These are phyloP conservation scores for Ectemnius cavifrons DNA, from an alignment of 2,888 invertebrate genomes.

Conservation along the genomic window DNA sequence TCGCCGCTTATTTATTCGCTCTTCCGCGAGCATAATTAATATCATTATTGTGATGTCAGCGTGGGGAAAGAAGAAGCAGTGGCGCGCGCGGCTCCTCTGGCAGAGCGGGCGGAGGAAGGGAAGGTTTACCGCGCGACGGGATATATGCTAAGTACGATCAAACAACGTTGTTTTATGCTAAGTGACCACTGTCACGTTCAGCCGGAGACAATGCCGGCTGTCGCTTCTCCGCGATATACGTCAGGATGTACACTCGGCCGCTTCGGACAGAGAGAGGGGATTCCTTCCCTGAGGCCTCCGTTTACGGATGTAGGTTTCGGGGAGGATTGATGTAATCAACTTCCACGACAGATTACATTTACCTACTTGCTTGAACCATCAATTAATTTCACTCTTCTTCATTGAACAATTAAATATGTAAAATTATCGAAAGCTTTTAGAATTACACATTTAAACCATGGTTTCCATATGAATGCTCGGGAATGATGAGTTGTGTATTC, in stretches of 20 bases:
- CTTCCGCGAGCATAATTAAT: slow-evolving; percentile 57
- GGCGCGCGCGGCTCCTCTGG: slow-evolving; percentile 39
- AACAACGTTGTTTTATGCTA: slow-evolving; percentile 65
- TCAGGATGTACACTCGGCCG: slow-evolving; percentile 49
- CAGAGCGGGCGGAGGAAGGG: slow-evolving; percentile 9
- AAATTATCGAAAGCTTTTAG: no score
- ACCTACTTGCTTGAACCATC: no score
- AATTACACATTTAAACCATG: no score
- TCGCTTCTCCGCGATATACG: slow-evolving; percentile 48
- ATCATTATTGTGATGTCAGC: slow-evolving; percentile 65
- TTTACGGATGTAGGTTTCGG: no score
- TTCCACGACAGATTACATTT: no score
- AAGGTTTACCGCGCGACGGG: slow-evolving; percentile 53
- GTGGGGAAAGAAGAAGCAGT: slow-evolving; percentile 45
- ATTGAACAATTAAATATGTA: no score
- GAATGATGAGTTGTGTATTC: no score
- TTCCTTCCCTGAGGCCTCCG: no score
- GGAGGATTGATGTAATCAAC: no score
- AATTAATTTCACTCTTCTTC: no score
- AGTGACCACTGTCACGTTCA: slow-evolving; percentile 54
- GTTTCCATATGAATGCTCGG: no score
- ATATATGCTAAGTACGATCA: slow-evolving; percentile 61
- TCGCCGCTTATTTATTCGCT: slow-evolving; percentile 33
- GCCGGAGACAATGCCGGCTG: slow-evolving; percentile 53
- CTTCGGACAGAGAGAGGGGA: no score